Base-by-base conservation (phyloP, 2,797 vertebrate species). In the Smutsia temminckii region DNA sequence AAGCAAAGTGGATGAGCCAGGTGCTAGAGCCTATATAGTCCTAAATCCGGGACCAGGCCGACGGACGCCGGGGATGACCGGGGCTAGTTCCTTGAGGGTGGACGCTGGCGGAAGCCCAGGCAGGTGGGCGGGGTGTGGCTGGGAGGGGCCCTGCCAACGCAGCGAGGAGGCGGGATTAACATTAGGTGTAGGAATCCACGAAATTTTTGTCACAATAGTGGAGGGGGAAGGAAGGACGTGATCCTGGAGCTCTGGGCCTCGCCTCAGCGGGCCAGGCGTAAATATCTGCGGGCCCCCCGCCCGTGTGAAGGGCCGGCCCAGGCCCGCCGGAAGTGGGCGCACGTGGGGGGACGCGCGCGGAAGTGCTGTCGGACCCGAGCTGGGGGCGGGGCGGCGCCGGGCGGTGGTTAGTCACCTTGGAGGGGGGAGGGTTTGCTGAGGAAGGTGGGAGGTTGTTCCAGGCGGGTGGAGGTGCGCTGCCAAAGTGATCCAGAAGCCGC, bases 301-400 rank as follows among this genome's bases (percentile, higher is more conserved):
- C 3, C 32, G 14, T 1, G 23, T 1, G 2, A 1, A 72, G 2
- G 25, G 16, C 1, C 20, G 4, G 6, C 9, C 18, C 1, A 4
- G 25, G 81, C 23, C 2, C 32, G 68, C 53, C 14, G 14, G 87
- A 87, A 86, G 51, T 61, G 49, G 49, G 74, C 32, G 11, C 46
- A 46, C 46, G 9, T 46, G 46, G 46, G 9, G 74, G 49, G 17
- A 27, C 10, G 29, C 6, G 46, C 1, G 5, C 27, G 5, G 46
- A 5, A 4, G 17, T 46, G 34, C 68, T 17, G 7, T n/a, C 18
- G 40, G 49, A 27, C 2, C 34, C 0, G 29, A 23, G 34, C 42
- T 6, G 42, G 16, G 37, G 42, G 59, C 6, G 0, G 18, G 61
- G 13, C 23, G 9, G 23, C 17, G 59, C 6, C 0, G 18, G 61